These are phyloP conservation scores for Aphis craccivora DNA, from an alignment of 1,140 invertebrate genomes.

Conservation along the genomic window DNA sequence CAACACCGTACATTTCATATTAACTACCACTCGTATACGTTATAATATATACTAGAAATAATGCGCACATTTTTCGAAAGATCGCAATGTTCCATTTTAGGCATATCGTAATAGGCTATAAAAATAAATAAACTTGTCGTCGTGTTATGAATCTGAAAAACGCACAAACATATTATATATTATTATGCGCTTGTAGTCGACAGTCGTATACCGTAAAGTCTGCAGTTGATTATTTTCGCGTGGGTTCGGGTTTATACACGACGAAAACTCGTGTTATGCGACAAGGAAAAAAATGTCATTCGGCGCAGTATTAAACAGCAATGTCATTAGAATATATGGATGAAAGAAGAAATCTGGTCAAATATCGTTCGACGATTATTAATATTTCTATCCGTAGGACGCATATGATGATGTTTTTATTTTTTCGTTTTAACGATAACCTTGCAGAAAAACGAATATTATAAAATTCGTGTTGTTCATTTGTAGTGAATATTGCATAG, in stretches of 20 bases:
- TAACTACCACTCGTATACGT: neutral
- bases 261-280: neutral
- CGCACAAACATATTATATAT: neutral
- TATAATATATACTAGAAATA: neutral
- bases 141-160: neutral
- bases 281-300: neutral
- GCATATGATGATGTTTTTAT: neutral
- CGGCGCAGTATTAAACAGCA: neutral
- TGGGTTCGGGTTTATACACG: neutral
- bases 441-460: neutral
- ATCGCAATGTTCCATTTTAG: neutral
- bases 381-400: neutral
- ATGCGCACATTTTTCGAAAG: neutral
- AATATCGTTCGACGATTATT: neutral
- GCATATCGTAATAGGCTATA: neutral
- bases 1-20: neutral
- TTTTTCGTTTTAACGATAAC: neutral
- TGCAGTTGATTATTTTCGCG: neutral
- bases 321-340: neutral
- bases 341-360: neutral
- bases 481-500: neutral
- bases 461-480: neutral
- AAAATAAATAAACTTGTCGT: conserved; percentile 19
- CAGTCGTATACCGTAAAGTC: neutral
- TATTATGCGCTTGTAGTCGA: neutral